phyloP scores from a whole-genome alignment of 2,113 vertebrate species.

The Hyperopisus bebe region DNA sequence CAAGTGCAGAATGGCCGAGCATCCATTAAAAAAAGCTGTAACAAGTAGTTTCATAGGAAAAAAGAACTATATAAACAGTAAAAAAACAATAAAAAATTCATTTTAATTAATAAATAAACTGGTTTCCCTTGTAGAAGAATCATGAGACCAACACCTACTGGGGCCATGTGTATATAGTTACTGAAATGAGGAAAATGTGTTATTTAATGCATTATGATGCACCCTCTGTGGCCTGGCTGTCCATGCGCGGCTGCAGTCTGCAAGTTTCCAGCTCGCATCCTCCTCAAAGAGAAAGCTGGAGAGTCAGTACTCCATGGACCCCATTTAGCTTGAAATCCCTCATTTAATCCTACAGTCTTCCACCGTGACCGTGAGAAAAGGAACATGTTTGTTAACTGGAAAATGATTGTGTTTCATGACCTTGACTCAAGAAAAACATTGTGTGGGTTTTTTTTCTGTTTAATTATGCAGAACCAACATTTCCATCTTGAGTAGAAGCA shows the following conservation, averaged over 20 bases:
- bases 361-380: neutral
- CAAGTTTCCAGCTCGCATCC: neutral
- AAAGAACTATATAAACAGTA: neutral
- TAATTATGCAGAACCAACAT: neutral
- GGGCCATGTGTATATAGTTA: neutral
- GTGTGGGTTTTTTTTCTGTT: neutral
- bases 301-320: neutral
- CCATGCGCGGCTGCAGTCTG: neutral
- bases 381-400: neutral
- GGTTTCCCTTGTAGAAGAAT: neutral
- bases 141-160: neutral
- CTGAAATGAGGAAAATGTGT: neutral
- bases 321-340: neutral
- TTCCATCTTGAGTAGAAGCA: neutral
- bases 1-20: neutral
- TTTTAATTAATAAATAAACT: neutral
- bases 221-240: neutral
- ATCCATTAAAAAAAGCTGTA: neutral
- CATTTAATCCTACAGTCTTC: neutral
- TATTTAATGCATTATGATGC: neutral
- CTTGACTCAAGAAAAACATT: constrained; percentile 8
- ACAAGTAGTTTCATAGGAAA: neutral
- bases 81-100: neutral
- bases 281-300: neutral
- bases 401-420: neutral